Base-by-base conservation (phyloP, 2,888 invertebrate species). In the Nemoura dubitans region DNA sequence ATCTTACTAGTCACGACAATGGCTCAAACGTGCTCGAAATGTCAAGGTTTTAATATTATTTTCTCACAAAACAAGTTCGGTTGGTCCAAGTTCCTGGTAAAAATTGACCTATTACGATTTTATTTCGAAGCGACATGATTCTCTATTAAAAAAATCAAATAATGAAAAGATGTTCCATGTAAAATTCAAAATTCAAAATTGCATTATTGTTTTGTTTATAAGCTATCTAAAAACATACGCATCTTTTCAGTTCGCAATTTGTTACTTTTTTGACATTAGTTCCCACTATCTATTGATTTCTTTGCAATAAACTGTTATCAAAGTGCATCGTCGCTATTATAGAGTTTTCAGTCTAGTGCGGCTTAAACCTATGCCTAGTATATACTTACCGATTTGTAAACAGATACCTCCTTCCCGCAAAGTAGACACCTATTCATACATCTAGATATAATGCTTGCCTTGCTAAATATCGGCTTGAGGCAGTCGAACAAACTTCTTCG, bases 1-100 rank as follows among this genome's bases (percentile, higher is more conserved):
- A 16, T 76, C 26, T 76, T 26, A 78, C 59, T 59, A 59, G 59
- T 59, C 59, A 59, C 59, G 59, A 59, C 59, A 59, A 59, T 59
- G 59, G 59, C 2, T 59, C 16, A 59, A 59, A 21, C 21, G 59
- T 21, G 59, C 59, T 59, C 6, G 14, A 59, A 81, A 81, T 81
- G 81, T 30, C 78, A 78, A 78, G 78, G 59, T 21, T 21, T 16
- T 59, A 3, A 59, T 1, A 59, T 59, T 59, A 14, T 59, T 59
- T 59, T 59, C 59, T 21, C 59, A 59, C 36, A 36, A 10, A 36
- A 6, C 36, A 36, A 36, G 36, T 36, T 36, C 10, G 36, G 36
- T 36, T 36, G 36, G 36, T 10, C 36, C 36, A 36, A 36, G 10
- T 10, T 36, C 36, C 36, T 36, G 36, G 10, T 6, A 36, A 10